These are phyloP conservation scores for Sphinx pinastri DNA, from an alignment of 2,888 invertebrate species.

Conservation along the genomic window DNA sequence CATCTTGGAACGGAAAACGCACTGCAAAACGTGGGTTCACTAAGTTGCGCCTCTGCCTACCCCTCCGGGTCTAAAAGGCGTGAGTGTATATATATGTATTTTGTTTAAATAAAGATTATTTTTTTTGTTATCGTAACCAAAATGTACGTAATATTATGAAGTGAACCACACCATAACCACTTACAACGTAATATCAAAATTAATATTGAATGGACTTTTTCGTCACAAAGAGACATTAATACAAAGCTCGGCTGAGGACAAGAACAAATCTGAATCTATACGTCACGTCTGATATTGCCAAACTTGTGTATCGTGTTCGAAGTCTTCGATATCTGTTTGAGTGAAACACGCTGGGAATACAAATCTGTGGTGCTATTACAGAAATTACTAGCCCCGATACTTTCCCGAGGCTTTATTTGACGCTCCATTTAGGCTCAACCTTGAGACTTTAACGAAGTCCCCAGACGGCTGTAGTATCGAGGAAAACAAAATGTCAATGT, in stretches of 20 bases:
- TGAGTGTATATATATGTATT: too few relatives aligned
- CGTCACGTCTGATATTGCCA: conserved; percentile 14
- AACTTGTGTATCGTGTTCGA: conserved; percentile 19
- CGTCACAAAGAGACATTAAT: background rate
- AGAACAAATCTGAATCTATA: conserved; percentile 9
- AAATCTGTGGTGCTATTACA: conserved; percentile 27
- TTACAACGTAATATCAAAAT: background rate
- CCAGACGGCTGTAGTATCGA: background rate
- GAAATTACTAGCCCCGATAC: conserved; percentile 25
- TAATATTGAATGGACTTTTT: background rate
- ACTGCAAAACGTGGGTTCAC: too few relatives aligned
- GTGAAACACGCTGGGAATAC: conserved; percentile 34
- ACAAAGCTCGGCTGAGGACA: background rate
- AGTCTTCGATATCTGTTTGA: conserved; percentile 36
- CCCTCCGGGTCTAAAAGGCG: too few relatives aligned
- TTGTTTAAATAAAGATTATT: too few relatives aligned
- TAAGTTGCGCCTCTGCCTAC: too few relatives aligned
- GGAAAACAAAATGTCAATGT: conserved; percentile 4
- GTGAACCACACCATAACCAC: too few relatives aligned
- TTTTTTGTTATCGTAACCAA: too few relatives aligned
- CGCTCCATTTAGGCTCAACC: conserved; percentile 11
- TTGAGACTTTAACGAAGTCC: conserved; percentile 18
- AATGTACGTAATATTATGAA: too few relatives aligned
- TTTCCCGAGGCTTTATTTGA: conserved; percentile 16
- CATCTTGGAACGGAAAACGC: too few relatives aligned